Evolutionary conservation across 1,140 invertebrate genomes (phyloP).

Genomic region (Mesaphorura yosii): DNA sequence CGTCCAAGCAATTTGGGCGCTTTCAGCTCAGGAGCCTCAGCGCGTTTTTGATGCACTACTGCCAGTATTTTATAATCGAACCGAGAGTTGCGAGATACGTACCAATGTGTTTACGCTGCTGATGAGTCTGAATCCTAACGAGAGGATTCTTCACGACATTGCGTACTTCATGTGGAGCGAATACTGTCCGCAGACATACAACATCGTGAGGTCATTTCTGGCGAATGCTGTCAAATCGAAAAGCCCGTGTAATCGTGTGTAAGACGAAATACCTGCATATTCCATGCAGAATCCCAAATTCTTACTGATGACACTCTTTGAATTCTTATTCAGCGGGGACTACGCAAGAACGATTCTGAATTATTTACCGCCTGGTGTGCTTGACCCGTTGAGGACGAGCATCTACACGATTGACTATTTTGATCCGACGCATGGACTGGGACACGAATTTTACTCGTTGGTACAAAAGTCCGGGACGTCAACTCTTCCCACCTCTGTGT

Average conservation of each 20-base stretch:
- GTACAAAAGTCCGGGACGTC: constrained; percentile 21
- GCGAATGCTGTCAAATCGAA: constrained; percentile 13
- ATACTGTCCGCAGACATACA: constrained; percentile 22
- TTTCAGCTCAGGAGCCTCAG: background rate
- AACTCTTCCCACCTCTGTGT: constrained; percentile 22
- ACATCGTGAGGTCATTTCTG: constrained; percentile 15
- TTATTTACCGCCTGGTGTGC: constrained; percentile 25
- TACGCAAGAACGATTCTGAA: constrained; percentile 24
- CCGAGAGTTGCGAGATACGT: constrained; percentile 25
- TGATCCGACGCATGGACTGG: constrained; percentile 8
- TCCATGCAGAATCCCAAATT: background rate
- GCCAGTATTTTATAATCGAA: constrained; percentile 27
- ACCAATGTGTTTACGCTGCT: constrained; percentile 25
- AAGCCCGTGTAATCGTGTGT: constrained; percentile 12
- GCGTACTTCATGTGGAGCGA: constrained; percentile 31
- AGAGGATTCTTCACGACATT: constrained; percentile 25
- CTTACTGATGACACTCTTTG: background rate
- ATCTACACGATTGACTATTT: constrained; percentile 25
- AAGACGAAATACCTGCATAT: background rate
- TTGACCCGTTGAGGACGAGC: constrained; percentile 21
- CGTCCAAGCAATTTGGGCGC: constrained; percentile 27
- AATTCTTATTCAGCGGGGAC: constrained; percentile 10
- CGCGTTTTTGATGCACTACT: constrained; percentile 13
- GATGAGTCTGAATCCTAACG: constrained; percentile 7
- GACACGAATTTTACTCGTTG: constrained; percentile 3